Evolutionary conservation across 2,797 vertebrate genomes (phyloP), one percentile per base, ranked within the genome.

Genomic region (Lindbergichthys nudifrons): DNA sequence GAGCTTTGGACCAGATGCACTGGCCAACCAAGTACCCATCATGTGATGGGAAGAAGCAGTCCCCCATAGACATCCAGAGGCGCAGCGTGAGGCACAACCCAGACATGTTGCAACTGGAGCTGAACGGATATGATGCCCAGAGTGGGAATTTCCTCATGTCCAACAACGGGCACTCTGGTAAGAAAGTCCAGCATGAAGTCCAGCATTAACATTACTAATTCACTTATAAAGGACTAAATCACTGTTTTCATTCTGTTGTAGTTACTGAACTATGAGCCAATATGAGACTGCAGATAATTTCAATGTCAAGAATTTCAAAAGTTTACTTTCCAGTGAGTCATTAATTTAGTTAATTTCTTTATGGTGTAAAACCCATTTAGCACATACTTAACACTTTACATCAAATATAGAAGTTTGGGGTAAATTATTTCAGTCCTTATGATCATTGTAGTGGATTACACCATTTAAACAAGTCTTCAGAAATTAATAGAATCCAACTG

Each of bases 161-260:
- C 84, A 98, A 98, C 94, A 98, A 96, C 0, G 97, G 97, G 0
- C 96, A 98, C 88, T 94, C 97, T 0, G 97, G 98, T 99, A 87
- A 77, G 72, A 72, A 1, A 10, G 8, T 2, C 3, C 30, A 65
- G 11, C 3, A 15, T 16, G 5, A 43, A 12, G 1, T 9, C 51
- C 11, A 45, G 14, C 3, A 2, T 26, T 26, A 26, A 26, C 13
- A 56, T 3, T 10, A 16, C 36, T 2, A 10, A 15, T 12, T 59
- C 4, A 14, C 3, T 14, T 4, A 26, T n/a, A 53, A 45, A 60
- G 16, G 39, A 32, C 14, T 13, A 53, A 1, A 1, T 0, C 18
- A 36, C 16, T 50, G 45, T 19, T 60, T 60, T 14, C 4, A 26
- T 36, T 19, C 12, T 50, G 13, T 2, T 70, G 6, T n/a, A n/a